Conservation (phyloP, 2,113 vertebrate genomes). For the Siphamia tubifer region DNA sequence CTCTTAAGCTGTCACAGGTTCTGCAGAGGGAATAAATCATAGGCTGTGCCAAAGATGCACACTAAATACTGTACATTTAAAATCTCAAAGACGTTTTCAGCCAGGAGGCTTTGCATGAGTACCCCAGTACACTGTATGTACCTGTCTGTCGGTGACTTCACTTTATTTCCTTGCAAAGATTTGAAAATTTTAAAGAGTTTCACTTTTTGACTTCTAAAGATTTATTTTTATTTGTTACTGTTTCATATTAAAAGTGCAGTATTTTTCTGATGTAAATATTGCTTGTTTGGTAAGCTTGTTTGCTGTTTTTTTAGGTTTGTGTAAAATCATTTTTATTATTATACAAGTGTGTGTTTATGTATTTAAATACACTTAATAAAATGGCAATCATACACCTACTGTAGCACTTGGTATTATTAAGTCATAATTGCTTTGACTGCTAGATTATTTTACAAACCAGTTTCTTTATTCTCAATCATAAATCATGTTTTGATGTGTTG, state of each 20-base stretch:
- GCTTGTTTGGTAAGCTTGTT: slow-evolving; percentile 66
- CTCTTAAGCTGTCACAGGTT: slow-evolving; percentile 67
- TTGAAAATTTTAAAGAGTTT: slow-evolving; percentile 56
- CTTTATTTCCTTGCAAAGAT: slow-evolving; percentile 17
- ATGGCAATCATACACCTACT: slow-evolving; percentile 41
- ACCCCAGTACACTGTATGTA: slow-evolving; percentile 32
- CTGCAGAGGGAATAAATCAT: slow-evolving; percentile 68
- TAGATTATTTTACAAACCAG: neutral
- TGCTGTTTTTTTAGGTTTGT: slow-evolving; percentile 62
- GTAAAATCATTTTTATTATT: slow-evolving; percentile 71
- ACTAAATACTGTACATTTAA: slow-evolving; percentile 64
- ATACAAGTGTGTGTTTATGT: slow-evolving; percentile 73
- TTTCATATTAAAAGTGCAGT: slow-evolving; percentile 73
- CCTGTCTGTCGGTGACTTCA: slow-evolving; percentile 32
- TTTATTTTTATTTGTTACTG: slow-evolving; percentile 63
- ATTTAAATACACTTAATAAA: slow-evolving; percentile 82
- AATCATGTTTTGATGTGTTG: neutral
- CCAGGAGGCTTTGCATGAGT: slow-evolving; percentile 57
- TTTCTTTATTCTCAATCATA: neutral
- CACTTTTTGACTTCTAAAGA: slow-evolving; percentile 43
- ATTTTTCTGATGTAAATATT: slow-evolving; percentile 81
- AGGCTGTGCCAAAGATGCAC: slow-evolving; percentile 49
- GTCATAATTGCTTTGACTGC: neutral
- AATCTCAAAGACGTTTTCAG: slow-evolving; percentile 54
- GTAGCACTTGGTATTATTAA: slow-evolving; percentile 1